Conservation (phyloP, 2,797 vertebrate species). For the Anabacerthia variegaticeps region DNA sequence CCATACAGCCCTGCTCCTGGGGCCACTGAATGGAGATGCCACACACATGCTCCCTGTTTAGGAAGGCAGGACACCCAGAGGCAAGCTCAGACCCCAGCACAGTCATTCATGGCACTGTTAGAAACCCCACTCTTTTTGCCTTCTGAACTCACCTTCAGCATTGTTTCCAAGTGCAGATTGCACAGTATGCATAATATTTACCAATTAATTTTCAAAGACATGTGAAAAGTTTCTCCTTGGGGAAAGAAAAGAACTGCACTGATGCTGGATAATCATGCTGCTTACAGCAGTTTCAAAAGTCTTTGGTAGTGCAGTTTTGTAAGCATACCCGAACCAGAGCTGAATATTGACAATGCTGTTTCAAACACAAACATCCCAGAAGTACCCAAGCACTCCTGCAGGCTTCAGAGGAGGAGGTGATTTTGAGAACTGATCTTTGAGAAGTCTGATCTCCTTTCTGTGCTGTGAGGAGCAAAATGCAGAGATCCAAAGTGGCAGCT, state of each 20-base stretch:
- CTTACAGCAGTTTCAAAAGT: background rate
- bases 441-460: background rate
- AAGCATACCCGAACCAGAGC: background rate
- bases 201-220: background rate
- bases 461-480: background rate
- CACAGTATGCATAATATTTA: background rate
- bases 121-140: background rate
- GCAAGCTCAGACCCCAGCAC: background rate
- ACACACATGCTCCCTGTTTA: accelerated
- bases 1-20: background rate
- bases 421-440: background rate
- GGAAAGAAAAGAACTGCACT: background rate
- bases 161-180: background rate
- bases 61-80: background rate
- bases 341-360: background rate
- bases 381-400: background rate
- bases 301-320: background rate
- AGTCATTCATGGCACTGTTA: background rate
- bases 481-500: background rate
- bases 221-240: background rate
- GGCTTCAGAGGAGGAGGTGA: background rate
- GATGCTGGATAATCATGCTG: background rate
- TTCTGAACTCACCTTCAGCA: background rate
- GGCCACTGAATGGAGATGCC: background rate
- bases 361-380: background rate